These are phyloP conservation scores for Parelbella ahira DNA, from an alignment of 2,888 invertebrate genomes.

Conservation along the genomic window DNA sequence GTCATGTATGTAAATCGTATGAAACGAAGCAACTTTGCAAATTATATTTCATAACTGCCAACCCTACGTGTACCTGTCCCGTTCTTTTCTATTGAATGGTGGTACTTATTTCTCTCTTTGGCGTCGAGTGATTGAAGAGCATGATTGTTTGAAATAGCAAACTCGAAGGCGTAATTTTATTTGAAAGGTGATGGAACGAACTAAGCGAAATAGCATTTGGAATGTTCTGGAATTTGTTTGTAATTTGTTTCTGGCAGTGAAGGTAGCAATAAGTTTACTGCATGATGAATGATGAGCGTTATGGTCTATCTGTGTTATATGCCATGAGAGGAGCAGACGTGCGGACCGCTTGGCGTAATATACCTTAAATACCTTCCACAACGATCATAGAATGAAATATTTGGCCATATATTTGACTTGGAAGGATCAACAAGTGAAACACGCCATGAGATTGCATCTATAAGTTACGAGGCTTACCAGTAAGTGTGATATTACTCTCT, in stretches of 20 bases:
- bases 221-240: slow-evolving; percentile 3
- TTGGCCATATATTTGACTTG: too few species aligned
- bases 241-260: not conserved
- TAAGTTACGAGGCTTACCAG: too few species aligned
- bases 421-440: too few species aligned
- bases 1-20: too few species aligned
- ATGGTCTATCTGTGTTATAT: too few species aligned
- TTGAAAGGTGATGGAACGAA: slow-evolving; percentile 9
- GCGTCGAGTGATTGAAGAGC: not conserved
- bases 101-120: not conserved
- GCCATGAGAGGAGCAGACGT: too few species aligned
- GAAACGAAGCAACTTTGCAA: too few species aligned
- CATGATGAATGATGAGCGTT: not conserved
- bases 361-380: too few species aligned
- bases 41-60: not conserved
- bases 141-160: slow-evolving; percentile 2
- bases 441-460: too few species aligned
- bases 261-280: not conserved
- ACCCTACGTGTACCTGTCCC: not conserved
- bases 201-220: slow-evolving; percentile 1
- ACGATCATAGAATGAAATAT: too few species aligned
- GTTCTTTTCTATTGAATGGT: not conserved
- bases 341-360: too few species aligned
- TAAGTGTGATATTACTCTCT: too few species aligned
- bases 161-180: slow-evolving; percentile 7